These are phyloP conservation scores for Sebastes matsubarae DNA, from an alignment of 2,797 vertebrate genomes.

Conservation along the genomic window DNA sequence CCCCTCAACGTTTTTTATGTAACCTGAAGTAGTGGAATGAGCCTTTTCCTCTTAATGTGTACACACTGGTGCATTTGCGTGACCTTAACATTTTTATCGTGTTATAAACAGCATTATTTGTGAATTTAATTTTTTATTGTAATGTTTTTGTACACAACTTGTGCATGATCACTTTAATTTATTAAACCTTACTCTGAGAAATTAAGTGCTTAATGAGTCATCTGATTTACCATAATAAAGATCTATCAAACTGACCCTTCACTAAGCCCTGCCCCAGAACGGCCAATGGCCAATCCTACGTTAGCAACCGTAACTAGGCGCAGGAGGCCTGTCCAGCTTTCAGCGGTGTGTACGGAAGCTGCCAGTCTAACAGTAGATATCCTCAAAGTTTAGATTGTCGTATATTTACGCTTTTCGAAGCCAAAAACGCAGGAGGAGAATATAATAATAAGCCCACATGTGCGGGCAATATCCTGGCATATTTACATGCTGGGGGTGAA, in stretches of 20 bases:
- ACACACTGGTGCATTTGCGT: constrained; percentile 82
- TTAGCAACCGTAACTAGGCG: background rate
- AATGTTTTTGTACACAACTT: constrained; percentile 86
- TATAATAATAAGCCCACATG: too few species aligned
- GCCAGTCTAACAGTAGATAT: background rate
- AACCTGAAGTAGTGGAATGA: constrained; percentile 71
- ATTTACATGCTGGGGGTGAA: too few species aligned
- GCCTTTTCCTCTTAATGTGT: constrained; percentile 74
- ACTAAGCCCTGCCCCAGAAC: too few species aligned
- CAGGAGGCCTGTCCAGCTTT: background rate
- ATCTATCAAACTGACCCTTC: constrained; percentile 4
- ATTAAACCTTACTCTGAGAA: constrained; percentile 95
- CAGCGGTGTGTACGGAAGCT: background rate
- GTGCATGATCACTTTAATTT: constrained; percentile 97
- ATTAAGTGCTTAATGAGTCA: constrained; percentile 42
- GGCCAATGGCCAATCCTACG: too few species aligned
- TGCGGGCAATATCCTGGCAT: too few species aligned
- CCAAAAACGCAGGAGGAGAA: too few species aligned
- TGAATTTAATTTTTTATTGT: constrained; percentile 85
- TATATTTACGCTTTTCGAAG: background rate
- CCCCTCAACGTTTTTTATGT: constrained; percentile 79
- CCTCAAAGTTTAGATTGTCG: background rate
- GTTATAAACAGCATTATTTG: constrained; percentile 83
- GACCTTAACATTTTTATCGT: constrained; percentile 82
- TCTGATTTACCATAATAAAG: constrained; percentile 37